Conservation (phyloP, 2,113 vertebrate genomes). For the Sminthopsis crassicaudata region DNA sequence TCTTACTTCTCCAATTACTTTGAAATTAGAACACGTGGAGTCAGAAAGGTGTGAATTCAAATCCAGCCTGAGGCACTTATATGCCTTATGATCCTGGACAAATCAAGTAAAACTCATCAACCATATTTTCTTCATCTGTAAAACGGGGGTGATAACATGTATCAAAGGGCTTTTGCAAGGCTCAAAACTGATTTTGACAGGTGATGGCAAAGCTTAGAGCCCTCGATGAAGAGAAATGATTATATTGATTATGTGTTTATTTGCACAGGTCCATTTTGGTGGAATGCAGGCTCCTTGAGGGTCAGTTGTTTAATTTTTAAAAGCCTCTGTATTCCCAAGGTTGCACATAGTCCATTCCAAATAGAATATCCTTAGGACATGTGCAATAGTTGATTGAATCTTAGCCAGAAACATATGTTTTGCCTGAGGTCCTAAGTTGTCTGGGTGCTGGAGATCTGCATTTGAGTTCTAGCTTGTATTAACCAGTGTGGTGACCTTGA, state of each 20-base stretch:
- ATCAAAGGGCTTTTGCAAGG: background rate
- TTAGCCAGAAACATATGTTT: background rate
- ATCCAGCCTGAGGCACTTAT: background rate
- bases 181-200: background rate
- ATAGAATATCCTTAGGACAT: background rate
- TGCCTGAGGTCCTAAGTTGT: background rate
- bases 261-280: background rate
- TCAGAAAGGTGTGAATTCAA: background rate
- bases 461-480: background rate
- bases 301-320: background rate
- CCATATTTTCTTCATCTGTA: background rate
- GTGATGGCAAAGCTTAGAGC: background rate
- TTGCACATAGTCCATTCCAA: background rate
- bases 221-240: background rate
- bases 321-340: background rate
- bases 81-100: background rate
- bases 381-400: background rate
- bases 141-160: background rate
- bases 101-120: background rate
- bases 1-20: background rate
- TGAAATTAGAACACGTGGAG: background rate
- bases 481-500: background rate
- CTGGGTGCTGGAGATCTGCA: background rate
- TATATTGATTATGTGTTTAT: background rate
- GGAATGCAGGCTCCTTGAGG: background rate